These are phyloP conservation scores for Eupithecia dodoneata DNA, from an alignment of 2,888 invertebrate genomes.

Conservation along the genomic window DNA sequence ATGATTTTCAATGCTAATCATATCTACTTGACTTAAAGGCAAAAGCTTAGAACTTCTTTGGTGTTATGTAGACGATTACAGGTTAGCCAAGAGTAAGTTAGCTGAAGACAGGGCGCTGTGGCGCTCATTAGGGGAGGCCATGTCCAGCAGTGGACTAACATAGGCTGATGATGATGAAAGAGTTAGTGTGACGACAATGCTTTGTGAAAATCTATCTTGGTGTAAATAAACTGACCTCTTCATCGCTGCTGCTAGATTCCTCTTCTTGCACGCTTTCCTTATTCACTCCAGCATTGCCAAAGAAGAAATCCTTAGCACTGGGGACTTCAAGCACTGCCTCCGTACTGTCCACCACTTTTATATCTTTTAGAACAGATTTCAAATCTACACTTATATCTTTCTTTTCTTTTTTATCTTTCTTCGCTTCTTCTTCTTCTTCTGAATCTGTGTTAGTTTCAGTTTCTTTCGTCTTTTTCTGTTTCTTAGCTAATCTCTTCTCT, in stretches of 20 bases:
- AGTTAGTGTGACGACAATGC: too few relatives aligned
- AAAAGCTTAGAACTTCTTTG: neutral
- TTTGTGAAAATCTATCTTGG: too few relatives aligned
- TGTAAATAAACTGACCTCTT: conserved; percentile 64
- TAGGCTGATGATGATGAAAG: too few relatives aligned
- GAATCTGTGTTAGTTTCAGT: neutral
- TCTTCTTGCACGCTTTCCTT: conserved; percentile 47
- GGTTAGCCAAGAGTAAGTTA: neutral
- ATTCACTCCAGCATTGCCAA: conserved; percentile 54
- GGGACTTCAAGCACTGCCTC: conserved; percentile 68
- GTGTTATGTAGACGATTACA: neutral
- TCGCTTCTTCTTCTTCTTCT: conserved; percentile 35
- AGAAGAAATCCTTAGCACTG: conserved; percentile 71
- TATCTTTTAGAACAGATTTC: conserved; percentile 39
- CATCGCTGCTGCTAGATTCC: conserved; percentile 72
- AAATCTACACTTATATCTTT: conserved; percentile 40
- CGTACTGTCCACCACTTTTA: conserved; percentile 53
- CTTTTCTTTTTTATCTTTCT: conserved; percentile 37
- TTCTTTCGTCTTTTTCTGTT: conserved; percentile 31
- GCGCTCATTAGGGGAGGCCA: too few relatives aligned
- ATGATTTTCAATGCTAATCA: too few relatives aligned
- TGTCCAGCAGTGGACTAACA: too few relatives aligned
- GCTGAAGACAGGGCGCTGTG: too few relatives aligned
- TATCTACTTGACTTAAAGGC: too few relatives aligned
- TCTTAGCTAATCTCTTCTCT: conserved; percentile 40